Evolutionary conservation across 2,888 invertebrate genomes (phyloP).

Genomic region (Chrysodeixis includens): DNA sequence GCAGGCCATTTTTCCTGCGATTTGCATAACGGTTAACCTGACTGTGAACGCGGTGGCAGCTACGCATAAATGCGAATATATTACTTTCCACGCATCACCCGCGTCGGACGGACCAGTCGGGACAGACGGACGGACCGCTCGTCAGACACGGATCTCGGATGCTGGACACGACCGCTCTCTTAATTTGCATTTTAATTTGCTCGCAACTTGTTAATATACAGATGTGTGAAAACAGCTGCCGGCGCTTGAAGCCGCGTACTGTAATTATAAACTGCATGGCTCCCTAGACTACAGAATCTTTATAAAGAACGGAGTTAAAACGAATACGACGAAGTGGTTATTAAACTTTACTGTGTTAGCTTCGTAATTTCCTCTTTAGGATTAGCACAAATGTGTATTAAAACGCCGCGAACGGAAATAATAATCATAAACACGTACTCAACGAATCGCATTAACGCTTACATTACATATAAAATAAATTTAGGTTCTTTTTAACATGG

Average conservation of each 20-base stretch:
- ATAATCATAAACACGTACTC: neutral
- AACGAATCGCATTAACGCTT: neutral
- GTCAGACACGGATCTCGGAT: constrained; percentile 31
- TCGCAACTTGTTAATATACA: constrained; percentile 55
- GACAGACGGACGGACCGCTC: constrained; percentile 4
- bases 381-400: neutral
- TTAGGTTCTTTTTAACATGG: too few species aligned
- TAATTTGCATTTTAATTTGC: constrained; percentile 69
- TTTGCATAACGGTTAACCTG: constrained; percentile 57
- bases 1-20: constrained; percentile 41
- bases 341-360: neutral
- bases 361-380: neutral
- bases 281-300: neutral
- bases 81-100: constrained; percentile 49
- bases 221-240: constrained; percentile 50
- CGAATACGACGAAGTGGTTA: neutral
- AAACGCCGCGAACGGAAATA: neutral
- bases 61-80: constrained; percentile 55
- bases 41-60: constrained; percentile 52
- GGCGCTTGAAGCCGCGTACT: constrained; percentile 22
- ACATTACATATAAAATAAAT: too few species aligned
- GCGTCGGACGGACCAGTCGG: constrained; percentile 22
- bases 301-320: neutral
- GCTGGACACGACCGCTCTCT: constrained; percentile 39
- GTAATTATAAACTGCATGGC: constrained; percentile 38